Evolutionary conservation across 2,797 vertebrate genomes (phyloP).

Genomic region (Menidia menidia): DNA sequence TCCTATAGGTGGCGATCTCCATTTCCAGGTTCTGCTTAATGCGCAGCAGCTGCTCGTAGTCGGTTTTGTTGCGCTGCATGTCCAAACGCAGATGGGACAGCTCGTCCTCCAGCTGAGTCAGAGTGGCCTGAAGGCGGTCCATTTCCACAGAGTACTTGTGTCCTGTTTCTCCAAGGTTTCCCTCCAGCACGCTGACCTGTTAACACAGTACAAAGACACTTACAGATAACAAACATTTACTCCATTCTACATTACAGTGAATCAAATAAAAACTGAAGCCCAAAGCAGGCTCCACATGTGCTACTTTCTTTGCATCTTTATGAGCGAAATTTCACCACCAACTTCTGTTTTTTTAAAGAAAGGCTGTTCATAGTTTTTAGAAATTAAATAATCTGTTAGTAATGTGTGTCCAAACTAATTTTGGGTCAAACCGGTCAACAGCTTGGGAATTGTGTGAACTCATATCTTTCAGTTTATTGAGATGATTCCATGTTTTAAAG

Average conservation of each 20-base stretch:
- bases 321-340: neutral
- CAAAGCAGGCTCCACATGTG: too few species aligned
- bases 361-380: too few species aligned
- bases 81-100: constrained; percentile 84
- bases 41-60: constrained; percentile 84
- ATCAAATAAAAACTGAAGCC: too few species aligned
- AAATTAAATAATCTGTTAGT: too few species aligned
- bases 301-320: neutral
- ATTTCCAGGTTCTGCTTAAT: constrained; percentile 87
- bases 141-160: constrained; percentile 83
- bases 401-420: too few species aligned
- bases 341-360: too few species aligned
- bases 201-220: neutral
- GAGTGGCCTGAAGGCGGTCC: constrained; percentile 80
- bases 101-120: constrained; percentile 84
- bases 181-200: constrained; percentile 79
- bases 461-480: too few species aligned
- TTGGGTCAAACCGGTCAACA: too few species aligned
- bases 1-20: constrained; percentile 86
- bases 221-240: too few species aligned
- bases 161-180: constrained; percentile 81
- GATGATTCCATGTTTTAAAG: too few species aligned
- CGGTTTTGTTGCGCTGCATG: constrained; percentile 86
- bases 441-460: too few species aligned
- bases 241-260: too few species aligned